Percentiles rank a stretch among this genome's conserved stretches.
Conservation (phyloP, 2,113 vertebrate species). For the Etia nguti region DNA sequence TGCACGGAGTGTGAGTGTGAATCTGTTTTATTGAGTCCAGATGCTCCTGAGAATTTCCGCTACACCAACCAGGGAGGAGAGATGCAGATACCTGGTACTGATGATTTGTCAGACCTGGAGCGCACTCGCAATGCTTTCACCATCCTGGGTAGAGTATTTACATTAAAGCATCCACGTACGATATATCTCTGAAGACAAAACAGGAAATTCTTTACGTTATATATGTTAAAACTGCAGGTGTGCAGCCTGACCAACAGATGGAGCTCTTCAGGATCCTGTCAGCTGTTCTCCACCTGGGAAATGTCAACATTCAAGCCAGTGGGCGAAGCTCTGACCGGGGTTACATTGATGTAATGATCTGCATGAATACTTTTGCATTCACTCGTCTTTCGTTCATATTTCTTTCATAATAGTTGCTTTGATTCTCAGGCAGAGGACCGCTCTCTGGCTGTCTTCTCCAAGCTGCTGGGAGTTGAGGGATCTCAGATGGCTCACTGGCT, state of each 20-base stretch:
- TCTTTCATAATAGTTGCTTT: neutral
- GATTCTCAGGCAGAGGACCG: conserved; percentile 50
- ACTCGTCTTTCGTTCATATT: neutral
- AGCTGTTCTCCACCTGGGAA: conserved; percentile 77
- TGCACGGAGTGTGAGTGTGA: neutral
- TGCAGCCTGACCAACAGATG: conserved; percentile 74
- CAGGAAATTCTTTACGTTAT: neutral
- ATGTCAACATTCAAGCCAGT: conserved; percentile 63
- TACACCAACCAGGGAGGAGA: conserved; percentile 73
- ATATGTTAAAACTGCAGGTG: conserved; percentile 55
- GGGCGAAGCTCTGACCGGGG: conserved; percentile 66
- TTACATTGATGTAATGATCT: conserved; percentile 62
- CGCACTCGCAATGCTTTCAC: conserved; percentile 66
- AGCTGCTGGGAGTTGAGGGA: conserved; percentile 69
- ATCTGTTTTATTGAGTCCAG: conserved; percentile 26
- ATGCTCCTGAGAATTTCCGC: conserved; percentile 68
- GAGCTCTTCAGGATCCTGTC: conserved; percentile 75
- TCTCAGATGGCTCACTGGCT: conserved; percentile 75
- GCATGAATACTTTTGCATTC: neutral
- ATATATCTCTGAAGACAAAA: neutral
- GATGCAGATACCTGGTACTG: conserved; percentile 47
- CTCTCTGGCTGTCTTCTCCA: conserved; percentile 68
- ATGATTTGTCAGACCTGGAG: conserved; percentile 67
- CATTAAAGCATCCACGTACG: neutral
- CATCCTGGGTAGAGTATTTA: conserved; percentile 62